Percentiles rank a stretch among this genome's conserved stretches.
Conservation (phyloP, 2,113 vertebrate genomes). For the Salvelinus namaycush region DNA sequence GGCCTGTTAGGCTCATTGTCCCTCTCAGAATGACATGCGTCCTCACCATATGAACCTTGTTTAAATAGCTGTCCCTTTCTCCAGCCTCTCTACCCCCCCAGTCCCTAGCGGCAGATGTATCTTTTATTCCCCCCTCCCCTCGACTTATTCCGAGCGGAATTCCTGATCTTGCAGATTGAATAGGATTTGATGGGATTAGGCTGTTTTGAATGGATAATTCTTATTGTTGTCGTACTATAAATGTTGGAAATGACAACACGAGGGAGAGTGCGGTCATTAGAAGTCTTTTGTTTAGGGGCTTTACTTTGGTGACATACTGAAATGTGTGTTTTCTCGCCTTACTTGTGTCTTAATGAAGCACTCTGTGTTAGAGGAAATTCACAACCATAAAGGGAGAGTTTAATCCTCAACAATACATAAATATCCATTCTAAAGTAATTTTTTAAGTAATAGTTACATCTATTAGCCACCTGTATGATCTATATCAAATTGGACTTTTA, state of each 20-base stretch:
- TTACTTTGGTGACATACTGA: background rate
- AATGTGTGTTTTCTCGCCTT: background rate
- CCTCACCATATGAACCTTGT: constrained; percentile 71
- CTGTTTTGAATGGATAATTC: constrained; percentile 64
- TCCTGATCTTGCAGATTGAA: constrained; percentile 48
- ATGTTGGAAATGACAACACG: constrained; percentile 36
- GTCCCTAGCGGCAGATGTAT: constrained; percentile 76
- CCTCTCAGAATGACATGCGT: constrained; percentile 66
- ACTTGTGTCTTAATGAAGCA: too few species aligned
- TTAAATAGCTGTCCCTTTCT: constrained; percentile 61
- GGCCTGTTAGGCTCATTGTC: constrained; percentile 84
- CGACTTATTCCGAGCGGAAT: constrained; percentile 48
- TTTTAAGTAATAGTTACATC: too few species aligned
- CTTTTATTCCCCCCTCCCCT: constrained; percentile 71
- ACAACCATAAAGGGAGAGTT: too few species aligned
- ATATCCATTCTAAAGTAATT: too few species aligned
- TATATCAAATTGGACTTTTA: too few species aligned
- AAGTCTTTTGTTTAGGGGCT: too few species aligned
- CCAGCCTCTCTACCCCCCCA: constrained; percentile 1
- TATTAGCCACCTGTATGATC: too few species aligned
- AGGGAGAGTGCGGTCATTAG: background rate
- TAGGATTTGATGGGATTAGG: constrained; percentile 61
- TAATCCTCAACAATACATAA: too few species aligned
- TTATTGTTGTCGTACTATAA: constrained; percentile 56
- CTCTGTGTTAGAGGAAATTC: too few species aligned